Percentiles rank a stretch among this genome's conserved stretches.
phyloP scores from a whole-genome alignment of 2,113 vertebrate genomes.

The Passerina amoena region DNA sequence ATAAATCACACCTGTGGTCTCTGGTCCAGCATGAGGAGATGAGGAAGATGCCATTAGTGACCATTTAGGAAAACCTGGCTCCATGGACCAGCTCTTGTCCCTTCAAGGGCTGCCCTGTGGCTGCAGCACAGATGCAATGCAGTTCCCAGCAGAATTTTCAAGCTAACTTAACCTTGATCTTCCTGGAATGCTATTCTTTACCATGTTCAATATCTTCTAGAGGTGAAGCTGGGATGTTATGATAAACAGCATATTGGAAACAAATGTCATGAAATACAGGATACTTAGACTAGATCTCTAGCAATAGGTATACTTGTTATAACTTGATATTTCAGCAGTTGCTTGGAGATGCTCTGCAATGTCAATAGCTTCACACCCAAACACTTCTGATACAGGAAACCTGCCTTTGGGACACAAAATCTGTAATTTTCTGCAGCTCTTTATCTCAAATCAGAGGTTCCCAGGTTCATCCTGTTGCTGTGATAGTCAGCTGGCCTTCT shows the following conservation, averaged over 20 bases:
- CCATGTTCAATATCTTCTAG: background rate
- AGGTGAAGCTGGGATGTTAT: background rate
- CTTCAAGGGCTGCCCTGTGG: background rate
- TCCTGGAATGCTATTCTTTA: background rate
- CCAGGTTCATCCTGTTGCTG: background rate
- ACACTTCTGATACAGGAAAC: background rate
- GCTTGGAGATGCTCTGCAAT: background rate
- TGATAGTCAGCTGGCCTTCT: background rate
- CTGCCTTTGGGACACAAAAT: background rate
- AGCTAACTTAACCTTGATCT: background rate
- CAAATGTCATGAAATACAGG: background rate
- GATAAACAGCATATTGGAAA: background rate
- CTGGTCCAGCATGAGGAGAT: accelerated
- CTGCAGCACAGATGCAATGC: background rate
- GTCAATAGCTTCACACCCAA: background rate
- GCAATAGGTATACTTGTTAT: background rate
- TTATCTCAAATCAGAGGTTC: background rate
- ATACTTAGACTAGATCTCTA: background rate
- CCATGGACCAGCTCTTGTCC: background rate
- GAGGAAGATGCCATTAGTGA: background rate
- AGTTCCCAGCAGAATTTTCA: background rate
- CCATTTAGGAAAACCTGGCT: background rate
- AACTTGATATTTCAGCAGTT: background rate
- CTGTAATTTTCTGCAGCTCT: background rate
- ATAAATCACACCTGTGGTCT: background rate